These are phyloP conservation scores for Madoqua kirkii DNA, from an alignment of 2,113 vertebrate genomes.

Conservation along the genomic window DNA sequence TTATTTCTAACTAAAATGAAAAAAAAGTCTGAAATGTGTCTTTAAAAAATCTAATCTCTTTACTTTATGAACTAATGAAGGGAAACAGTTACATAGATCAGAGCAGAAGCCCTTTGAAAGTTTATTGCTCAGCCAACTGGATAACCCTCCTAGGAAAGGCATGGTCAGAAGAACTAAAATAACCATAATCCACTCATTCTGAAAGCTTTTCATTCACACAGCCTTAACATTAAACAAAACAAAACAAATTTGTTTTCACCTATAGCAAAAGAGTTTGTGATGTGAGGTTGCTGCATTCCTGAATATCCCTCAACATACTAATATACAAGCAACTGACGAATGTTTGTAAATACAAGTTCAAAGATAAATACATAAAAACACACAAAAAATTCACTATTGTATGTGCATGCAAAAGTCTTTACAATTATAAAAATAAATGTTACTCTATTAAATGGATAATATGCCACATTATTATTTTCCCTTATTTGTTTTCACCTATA, in stretches of 20 bases:
- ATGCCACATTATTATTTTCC: background rate
- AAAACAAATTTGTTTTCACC: background rate
- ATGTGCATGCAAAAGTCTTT: background rate
- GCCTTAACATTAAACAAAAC: background rate
- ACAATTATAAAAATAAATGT: background rate
- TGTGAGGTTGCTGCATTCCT: background rate
- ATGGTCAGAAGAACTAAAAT: background rate
- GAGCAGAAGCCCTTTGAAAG: background rate
- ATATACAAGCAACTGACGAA: background rate
- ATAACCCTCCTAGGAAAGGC: background rate
- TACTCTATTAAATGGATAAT: background rate
- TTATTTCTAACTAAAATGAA: background rate
- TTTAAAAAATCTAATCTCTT: background rate
- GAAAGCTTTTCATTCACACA: background rate
- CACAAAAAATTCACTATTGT: background rate
- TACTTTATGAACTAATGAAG: background rate
- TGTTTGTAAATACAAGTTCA: background rate
- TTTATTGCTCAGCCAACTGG: background rate
- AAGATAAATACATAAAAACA: background rate
- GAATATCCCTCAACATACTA: background rate
- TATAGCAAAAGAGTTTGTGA: background rate
- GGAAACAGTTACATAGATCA: background rate
- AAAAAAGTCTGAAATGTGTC: background rate
- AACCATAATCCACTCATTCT: background rate
- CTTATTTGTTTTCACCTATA: background rate